Evolutionary conservation across 2,797 vertebrate genomes (phyloP), one percentile per base, ranked within the genome.

Genomic region (Otus scops): DNA sequence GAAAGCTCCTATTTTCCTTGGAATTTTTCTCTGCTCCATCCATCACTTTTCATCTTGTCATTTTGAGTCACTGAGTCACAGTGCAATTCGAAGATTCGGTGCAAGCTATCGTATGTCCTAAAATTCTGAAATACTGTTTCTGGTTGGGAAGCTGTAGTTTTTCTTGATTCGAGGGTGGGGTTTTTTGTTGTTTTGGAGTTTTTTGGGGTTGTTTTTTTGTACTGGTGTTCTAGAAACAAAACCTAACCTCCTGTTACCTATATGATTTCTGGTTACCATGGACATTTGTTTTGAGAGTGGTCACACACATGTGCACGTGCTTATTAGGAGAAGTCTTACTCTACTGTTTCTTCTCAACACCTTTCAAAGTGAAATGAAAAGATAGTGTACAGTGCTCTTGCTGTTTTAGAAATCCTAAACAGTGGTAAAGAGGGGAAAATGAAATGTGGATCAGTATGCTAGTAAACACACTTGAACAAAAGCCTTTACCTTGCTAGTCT

Each of bases 391-490:
- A 27, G 23, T 88, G 3, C 38, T 92, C 8, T 89, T 94, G 41
- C 39, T 95, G 20, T 76, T 96, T 96, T 95, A 64, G 93, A 99
- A 99, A 98, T 99, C 71, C 98, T 97, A 94, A 99, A 98, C 82
- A 98, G 96, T 91, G 97, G 95, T 8, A 98, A 98, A 48, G 87
- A 98, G 82, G 97, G 97, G 92, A 97, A 98, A 93, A 83, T 97
- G 96, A 98, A 98, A 97, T 98, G 97, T 93, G 97, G 92, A 95
- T 98, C 98, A 97, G 95, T 96, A 73, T 96, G n/a, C 97, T 98
- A 95, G 88, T 98, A 97, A 98, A 99, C 95, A 98, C 98, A n/a
- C 98, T 98, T 90, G 98, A 98, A 97, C 97, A 98, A 97, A 98
- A 98, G 87, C 97, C 57, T 95, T 75, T 76, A 39, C 45, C 22